Percentiles rank a stretch among this genome's conserved stretches.
phyloP scores from a whole-genome alignment of 2,113 vertebrate species.

The Mus pahari region DNA sequence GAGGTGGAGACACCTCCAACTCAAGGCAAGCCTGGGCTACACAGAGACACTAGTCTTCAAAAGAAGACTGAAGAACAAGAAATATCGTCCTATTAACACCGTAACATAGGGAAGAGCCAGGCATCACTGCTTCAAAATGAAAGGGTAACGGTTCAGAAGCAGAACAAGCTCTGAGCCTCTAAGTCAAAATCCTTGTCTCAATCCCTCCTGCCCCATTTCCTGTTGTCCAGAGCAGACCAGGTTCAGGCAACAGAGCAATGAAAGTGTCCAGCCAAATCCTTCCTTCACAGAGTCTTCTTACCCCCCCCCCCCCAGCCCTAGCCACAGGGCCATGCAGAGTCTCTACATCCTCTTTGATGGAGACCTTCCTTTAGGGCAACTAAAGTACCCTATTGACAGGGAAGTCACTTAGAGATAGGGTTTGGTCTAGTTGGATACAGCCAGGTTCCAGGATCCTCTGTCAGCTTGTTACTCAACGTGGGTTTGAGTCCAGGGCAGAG shows the following conservation, averaged over 20 bases:
- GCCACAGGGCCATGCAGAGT: neutral
- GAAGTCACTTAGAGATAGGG: neutral
- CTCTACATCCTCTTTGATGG: neutral
- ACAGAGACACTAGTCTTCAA: neutral
- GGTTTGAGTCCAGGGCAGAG: neutral
- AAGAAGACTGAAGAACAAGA: neutral
- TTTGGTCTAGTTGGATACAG: neutral
- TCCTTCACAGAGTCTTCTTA: neutral
- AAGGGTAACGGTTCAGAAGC: neutral
- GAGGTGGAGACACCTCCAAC: neutral
- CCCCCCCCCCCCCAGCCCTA: neutral
- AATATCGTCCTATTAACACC: neutral
- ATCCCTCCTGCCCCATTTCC: too few species aligned
- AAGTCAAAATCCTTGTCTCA: neutral
- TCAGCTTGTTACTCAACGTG: neutral
- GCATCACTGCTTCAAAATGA: neutral
- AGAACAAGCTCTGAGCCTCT: neutral
- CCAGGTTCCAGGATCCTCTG: slow-evolving; percentile 12
- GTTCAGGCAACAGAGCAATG: neutral
- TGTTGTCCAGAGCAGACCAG: neutral
- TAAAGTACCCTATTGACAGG: neutral
- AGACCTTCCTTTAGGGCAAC: too few species aligned
- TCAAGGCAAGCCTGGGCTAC: neutral
- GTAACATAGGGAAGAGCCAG: neutral
- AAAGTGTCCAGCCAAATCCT: neutral